Base-by-base conservation (phyloP, 2,888 invertebrate genomes). In the Agrypnus murinus region DNA sequence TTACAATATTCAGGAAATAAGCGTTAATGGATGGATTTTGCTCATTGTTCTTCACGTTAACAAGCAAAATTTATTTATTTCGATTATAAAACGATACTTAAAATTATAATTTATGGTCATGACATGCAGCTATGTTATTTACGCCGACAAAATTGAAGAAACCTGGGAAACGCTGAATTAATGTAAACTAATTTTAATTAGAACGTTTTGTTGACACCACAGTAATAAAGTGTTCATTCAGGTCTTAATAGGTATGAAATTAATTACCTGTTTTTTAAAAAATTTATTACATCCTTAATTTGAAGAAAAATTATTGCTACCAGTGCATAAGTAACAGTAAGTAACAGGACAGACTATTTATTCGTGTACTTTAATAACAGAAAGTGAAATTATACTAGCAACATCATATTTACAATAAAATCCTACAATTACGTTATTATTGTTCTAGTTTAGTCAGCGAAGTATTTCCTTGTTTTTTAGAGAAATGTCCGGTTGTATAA, bases 331-430 rank as follows among this genome's bases (percentile, higher is more conserved):
- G n/a, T n/a, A n/a, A n/a, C n/a, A n/a, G n/a, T n/a, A n/a, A n/a
- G n/a, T n/a, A n/a, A n/a, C n/a, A n/a, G n/a, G n/a, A n/a, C n/a
- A n/a, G n/a, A n/a, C n/a, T n/a, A n/a, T n/a, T 36, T 36, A 36
- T 36, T 36, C 7, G 36, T 9, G 36, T 8, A 36, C n/a, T n/a
- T n/a, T n/a, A n/a, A n/a, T n/a, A n/a, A n/a, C n/a, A 19, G 40
- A 58, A 58, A 58, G 58, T 58, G 58, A 58, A 58, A 58, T 40
- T 40, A 19, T 12, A 15, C 8, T n/a, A 40, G n/a, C n/a, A 40
- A 36, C 17, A 12, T 12, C 1, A 15, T 40, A 14, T 58, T 34
- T 40, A 25, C 58, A 14, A 58, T 40, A 58, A 58, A 55, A 58
- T 58, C 25, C 34, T 9, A 15, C 53, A 55, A 55, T 55, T 55